Conservation (phyloP, 35 echinoderm and acorn worm genomes). For the Ptychodera flava region DNA sequence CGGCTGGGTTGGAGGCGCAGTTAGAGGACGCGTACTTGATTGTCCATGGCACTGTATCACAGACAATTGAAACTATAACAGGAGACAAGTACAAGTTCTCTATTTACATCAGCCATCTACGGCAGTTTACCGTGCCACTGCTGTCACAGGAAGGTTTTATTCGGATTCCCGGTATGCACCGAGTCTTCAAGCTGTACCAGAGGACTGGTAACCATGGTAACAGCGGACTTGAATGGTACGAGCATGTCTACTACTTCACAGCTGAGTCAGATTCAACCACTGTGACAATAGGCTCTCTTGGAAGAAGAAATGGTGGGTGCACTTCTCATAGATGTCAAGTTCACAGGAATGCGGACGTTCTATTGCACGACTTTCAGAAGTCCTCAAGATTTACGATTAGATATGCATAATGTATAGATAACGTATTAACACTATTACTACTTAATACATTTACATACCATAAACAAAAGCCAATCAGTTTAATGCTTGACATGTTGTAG, state of each 20-base stretch:
- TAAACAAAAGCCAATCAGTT: no score
- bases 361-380: no score
- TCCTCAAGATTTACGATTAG: no score
- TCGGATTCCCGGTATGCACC: conserved; percentile 11
- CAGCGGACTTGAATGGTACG: conserved; percentile 3
- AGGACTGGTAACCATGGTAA: not conserved
- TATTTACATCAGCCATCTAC: conserved; percentile 4
- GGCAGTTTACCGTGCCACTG: not conserved
- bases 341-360: no score
- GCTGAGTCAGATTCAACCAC: not conserved
- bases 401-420: no score
- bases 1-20: no score
- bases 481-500: no score
- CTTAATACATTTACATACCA: no score
- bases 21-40: not conserved
- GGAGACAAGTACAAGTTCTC: conserved; percentile 6
- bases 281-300: conserved; percentile 7
- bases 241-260: conserved; percentile 28
- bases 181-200: conserved; percentile 16
- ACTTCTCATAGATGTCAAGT: no score
- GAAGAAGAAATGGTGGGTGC: conserved; percentile 21
- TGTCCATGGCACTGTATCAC: conserved; percentile 11
- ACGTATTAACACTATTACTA: no score
- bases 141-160: conserved; percentile 22
- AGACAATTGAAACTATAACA: not conserved